These are phyloP conservation scores for Anniella stebbinsi DNA, from an alignment of 2,797 vertebrate genomes.

Conservation along the genomic window DNA sequence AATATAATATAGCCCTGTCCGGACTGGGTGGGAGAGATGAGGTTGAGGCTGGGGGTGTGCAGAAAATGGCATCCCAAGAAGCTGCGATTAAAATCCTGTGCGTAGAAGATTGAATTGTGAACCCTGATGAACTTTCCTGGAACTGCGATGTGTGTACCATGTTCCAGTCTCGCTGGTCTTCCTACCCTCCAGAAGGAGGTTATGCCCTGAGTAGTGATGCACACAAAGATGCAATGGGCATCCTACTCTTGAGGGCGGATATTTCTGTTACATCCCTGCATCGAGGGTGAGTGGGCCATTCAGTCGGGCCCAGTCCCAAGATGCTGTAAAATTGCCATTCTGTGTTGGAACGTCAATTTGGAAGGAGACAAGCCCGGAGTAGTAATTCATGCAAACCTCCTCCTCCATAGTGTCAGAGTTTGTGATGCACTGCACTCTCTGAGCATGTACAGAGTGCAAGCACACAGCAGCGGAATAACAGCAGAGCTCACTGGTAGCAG, in stretches of 20 bases:
- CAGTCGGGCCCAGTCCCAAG: not conserved
- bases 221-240: not conserved
- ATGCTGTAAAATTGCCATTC: not conserved
- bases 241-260: not conserved
- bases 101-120: not conserved
- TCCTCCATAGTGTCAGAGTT: not conserved
- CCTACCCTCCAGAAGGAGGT: too few species aligned
- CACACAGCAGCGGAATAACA: too few species aligned
- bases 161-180: not conserved
- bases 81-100: not conserved
- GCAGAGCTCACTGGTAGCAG: too few species aligned
- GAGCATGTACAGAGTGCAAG: too few species aligned
- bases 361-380: not conserved
- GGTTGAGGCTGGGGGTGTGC: too few species aligned
- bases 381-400: not conserved
- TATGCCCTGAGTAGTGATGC: not conserved
- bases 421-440: too few species aligned
- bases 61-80: not conserved
- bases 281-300: not conserved
- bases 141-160: not conserved
- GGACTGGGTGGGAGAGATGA: not conserved
- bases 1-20: too few species aligned
- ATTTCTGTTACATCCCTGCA: not conserved
- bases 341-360: not conserved
- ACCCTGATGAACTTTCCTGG: too few species aligned